A percentile compares a stretch with the other conserved stretches of the same genome.
These are phyloP conservation scores for Chromis chromis DNA, from an alignment of 2,797 vertebrate species.

Conservation along the genomic window DNA sequence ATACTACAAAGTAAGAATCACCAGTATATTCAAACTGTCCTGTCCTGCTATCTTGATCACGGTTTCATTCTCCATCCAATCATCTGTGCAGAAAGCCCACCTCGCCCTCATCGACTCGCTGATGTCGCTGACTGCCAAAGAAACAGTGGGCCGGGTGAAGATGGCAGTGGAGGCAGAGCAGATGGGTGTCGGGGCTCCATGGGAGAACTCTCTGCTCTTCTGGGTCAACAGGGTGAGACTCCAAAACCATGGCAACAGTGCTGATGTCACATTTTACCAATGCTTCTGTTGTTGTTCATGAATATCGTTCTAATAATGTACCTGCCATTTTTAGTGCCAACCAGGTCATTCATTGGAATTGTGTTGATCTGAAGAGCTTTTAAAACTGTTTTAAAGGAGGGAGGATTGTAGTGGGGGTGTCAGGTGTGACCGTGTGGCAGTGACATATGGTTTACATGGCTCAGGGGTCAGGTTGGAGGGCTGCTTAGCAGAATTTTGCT, in stretches of 20 bases:
- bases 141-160: constrained; percentile 82
- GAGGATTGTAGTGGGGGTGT: too few relatives aligned
- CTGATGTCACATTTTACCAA: background rate
- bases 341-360: too few relatives aligned
- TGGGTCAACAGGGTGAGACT: constrained; percentile 91
- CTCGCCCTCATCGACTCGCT: constrained; percentile 90
- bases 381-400: too few relatives aligned
- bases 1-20: background rate
- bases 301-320: too few relatives aligned
- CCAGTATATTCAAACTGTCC: background rate
- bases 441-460: too few relatives aligned
- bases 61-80: background rate
- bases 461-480: too few relatives aligned
- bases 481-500: too few relatives aligned
- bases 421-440: too few relatives aligned
- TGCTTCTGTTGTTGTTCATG: background rate
- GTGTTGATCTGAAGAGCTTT: too few relatives aligned
- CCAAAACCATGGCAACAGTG: background rate
- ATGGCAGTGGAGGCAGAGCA: constrained; percentile 83
- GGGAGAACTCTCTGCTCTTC: constrained; percentile 90
- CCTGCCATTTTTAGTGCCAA: too few relatives aligned
- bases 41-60: background rate
- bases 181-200: constrained; percentile 77
- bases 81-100: constrained; percentile 85
- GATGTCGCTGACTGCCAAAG: constrained; percentile 87